These are phyloP conservation scores for Brachylomia viminalis DNA, from an alignment of 2,888 invertebrate species.

Conservation along the genomic window DNA sequence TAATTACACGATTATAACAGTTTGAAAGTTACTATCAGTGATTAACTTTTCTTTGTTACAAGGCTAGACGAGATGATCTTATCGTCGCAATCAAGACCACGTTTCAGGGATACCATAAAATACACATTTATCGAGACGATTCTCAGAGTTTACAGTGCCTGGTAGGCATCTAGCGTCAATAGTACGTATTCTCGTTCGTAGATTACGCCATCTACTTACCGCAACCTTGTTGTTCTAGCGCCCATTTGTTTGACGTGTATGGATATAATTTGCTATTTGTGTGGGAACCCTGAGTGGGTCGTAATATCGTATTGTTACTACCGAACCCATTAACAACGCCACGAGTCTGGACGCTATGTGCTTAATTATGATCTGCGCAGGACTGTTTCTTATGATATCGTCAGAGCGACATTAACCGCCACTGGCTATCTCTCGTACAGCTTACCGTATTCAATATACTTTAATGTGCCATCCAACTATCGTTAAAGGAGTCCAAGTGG, in stretches of 20 bases:
- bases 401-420: slow-evolving; percentile 61
- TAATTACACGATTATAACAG: slow-evolving; percentile 61
- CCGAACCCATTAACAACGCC: slow-evolving; percentile 80
- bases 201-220: slow-evolving; percentile 79
- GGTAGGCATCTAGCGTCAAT: slow-evolving; percentile 62
- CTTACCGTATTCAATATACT: slow-evolving; percentile 72
- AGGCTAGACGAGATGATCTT: slow-evolving; percentile 66
- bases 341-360: slow-evolving; percentile 78
- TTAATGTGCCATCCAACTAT: slow-evolving; percentile 72
- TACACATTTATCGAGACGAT: slow-evolving; percentile 52
- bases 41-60: slow-evolving; percentile 53
- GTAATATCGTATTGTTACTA: slow-evolving; percentile 85
- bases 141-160: slow-evolving; percentile 52
- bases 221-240: slow-evolving; percentile 83
- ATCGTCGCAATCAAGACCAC: slow-evolving; percentile 37
- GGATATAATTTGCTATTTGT: slow-evolving; percentile 84
- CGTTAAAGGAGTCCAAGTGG: slow-evolving; percentile 63
- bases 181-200: slow-evolving; percentile 71
- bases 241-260: slow-evolving; percentile 83
- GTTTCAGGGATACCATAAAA: slow-evolving; percentile 63
- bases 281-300: slow-evolving; percentile 82
- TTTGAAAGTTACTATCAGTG: slow-evolving; percentile 60
- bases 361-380: slow-evolving; percentile 75
- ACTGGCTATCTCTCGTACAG: slow-evolving; percentile 67
- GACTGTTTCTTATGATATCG: slow-evolving; percentile 78